These are phyloP conservation scores for Drosophila sproati DNA, from an alignment of 1,140 invertebrate genomes.

Conservation along the genomic window DNA sequence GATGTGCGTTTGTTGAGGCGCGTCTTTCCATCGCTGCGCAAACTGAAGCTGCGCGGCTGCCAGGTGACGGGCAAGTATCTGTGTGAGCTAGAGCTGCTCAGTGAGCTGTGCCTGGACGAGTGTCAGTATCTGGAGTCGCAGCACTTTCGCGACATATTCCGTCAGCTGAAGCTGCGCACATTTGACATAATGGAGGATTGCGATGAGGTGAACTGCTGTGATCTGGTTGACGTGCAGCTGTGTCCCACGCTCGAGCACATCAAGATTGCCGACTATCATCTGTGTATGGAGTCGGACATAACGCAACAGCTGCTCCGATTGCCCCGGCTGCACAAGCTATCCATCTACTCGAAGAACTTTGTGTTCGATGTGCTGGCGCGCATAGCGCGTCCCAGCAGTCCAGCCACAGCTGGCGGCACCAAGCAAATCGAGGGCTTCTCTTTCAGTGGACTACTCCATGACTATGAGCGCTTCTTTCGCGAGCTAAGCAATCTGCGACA, in stretches of 20 bases:
- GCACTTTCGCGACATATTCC: constrained; percentile 69
- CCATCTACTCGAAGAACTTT: constrained; percentile 77
- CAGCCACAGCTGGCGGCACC: not conserved
- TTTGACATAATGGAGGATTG: constrained; percentile 79
- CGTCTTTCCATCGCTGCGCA: constrained; percentile 57
- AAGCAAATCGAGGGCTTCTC: constrained; percentile 64
- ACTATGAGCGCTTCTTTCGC: constrained; percentile 65
- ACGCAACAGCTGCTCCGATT: constrained; percentile 61
- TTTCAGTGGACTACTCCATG: constrained; percentile 63
- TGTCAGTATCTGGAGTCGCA: constrained; percentile 72
- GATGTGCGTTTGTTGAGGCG: constrained; percentile 62
- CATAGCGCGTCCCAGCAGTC: constrained; percentile 52
- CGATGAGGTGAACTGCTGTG: constrained; percentile 77
- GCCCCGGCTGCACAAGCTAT: constrained; percentile 63
- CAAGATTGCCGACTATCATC: constrained; percentile 76
- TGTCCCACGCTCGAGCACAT: constrained; percentile 76
- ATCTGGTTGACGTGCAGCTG: constrained; percentile 63
- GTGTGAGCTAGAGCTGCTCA: constrained; percentile 52
- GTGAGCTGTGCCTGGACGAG: constrained; percentile 66
- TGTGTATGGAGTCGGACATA: constrained; percentile 73
- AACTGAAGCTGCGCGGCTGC: constrained; percentile 61
- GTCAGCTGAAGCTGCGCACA: constrained; percentile 58
- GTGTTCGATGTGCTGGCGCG: constrained; percentile 71
- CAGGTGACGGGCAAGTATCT: constrained; percentile 70
- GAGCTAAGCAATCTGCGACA: constrained; percentile 60